Evolutionary conservation across 2,888 invertebrate genomes (phyloP).

Genomic region (Chrysodeixis includens): DNA sequence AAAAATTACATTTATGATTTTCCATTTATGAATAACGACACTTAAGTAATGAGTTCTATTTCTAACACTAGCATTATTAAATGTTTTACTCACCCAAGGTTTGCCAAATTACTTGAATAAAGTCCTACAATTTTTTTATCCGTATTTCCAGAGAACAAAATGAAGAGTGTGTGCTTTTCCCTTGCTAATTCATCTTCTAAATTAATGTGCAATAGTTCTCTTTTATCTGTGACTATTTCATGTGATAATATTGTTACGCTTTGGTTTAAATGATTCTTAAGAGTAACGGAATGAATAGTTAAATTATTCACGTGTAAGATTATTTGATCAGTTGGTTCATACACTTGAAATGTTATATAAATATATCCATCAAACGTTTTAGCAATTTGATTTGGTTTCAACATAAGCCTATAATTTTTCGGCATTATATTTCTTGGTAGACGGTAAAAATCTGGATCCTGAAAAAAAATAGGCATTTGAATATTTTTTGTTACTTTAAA

Average conservation of each 20-base stretch:
- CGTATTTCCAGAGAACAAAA: slow-evolving; percentile 87
- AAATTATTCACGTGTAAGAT: slow-evolving; percentile 91
- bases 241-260: slow-evolving; percentile 27
- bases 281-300: slow-evolving; percentile 73
- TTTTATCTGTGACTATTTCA: slow-evolving; percentile 60
- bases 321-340: slow-evolving; percentile 80
- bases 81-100: slow-evolving; percentile 72
- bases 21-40: no score
- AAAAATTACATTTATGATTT: no score
- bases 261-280: slow-evolving; percentile 57
- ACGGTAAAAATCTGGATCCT: slow-evolving; percentile 67
- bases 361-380: slow-evolving; percentile 90
- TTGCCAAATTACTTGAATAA: slow-evolving; percentile 88
- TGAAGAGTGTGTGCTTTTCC: slow-evolving; percentile 75
- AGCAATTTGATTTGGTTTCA: slow-evolving; percentile 90
- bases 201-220: slow-evolving; percentile 79
- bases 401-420: slow-evolving; percentile 90
- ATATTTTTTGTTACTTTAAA: no score
- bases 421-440: slow-evolving; percentile 90
- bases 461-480: slow-evolving; percentile 46
- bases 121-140: slow-evolving; percentile 87
- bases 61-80: background rate
- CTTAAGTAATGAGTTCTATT: no score
- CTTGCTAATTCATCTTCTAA: slow-evolving; percentile 67
- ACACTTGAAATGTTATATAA: slow-evolving; percentile 81